phyloP scores from a whole-genome alignment of 2,888 invertebrate species.

The Drosophila bunnanda region DNA sequence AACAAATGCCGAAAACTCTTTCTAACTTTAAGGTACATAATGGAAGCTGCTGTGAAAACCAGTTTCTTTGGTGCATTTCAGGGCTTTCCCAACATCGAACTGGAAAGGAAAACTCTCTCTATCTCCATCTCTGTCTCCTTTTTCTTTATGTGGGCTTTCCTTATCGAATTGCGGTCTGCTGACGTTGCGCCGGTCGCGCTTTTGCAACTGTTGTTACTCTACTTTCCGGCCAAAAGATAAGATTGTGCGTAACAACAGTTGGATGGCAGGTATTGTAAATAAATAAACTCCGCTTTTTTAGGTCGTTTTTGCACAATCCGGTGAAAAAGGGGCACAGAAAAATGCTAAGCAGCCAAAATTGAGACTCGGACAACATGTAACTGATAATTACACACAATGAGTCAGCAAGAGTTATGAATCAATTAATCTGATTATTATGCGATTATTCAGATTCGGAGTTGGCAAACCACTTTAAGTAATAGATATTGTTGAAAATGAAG shows the following conservation, averaged over 20 bases:
- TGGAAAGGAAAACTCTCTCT: constrained; percentile 10
- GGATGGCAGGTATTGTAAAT: constrained; percentile 54
- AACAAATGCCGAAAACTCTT: constrained; percentile 3
- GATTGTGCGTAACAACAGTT: constrained; percentile 51
- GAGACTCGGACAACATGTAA: constrained; percentile 31
- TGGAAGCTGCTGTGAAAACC: constrained; percentile 46
- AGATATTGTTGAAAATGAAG: background rate
- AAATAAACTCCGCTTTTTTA: constrained; percentile 56
- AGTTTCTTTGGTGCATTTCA: constrained; percentile 31
- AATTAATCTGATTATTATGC: constrained; percentile 23
- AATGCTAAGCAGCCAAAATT: constrained; percentile 9
- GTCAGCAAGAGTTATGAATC: constrained; percentile 28
- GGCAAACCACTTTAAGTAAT: background rate
- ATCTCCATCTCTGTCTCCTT: constrained; percentile 37
- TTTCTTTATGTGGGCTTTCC: constrained; percentile 32
- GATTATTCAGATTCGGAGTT: constrained; percentile 1
- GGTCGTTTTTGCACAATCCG: constrained; percentile 66
- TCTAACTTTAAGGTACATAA: background rate
- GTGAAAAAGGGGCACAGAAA: constrained; percentile 24
- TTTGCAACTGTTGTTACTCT: constrained; percentile 52
- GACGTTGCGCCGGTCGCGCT: constrained; percentile 52
- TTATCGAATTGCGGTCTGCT: constrained; percentile 55
- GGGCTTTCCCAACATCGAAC: constrained; percentile 56
- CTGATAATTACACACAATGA: constrained; percentile 34
- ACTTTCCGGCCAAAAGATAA: constrained; percentile 67